Conservation (phyloP, 2,888 invertebrate genomes). For the Cheilosia scutellata region DNA sequence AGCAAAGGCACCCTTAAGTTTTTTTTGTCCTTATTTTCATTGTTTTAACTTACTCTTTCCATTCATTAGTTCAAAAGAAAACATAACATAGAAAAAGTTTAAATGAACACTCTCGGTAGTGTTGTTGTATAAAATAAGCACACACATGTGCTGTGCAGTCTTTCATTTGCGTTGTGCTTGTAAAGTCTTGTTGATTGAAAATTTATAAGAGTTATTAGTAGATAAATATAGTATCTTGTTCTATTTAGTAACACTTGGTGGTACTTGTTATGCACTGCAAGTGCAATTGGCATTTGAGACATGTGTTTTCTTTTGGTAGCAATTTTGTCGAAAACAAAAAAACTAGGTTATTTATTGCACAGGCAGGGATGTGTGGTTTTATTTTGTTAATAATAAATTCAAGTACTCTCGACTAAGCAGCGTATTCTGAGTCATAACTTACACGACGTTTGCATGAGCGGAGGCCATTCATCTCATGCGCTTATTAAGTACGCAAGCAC, state of each 20-base stretch:
- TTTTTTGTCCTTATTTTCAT: background rate
- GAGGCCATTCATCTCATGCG: conserved; percentile 11
- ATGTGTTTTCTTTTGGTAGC: background rate
- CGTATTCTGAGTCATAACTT: conserved; percentile 1
- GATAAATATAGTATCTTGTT: conserved; percentile 52
- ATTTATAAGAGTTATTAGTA: conserved; percentile 20
- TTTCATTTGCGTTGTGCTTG: background rate
- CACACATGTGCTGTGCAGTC: conserved; percentile 33
- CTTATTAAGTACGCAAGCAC: background rate
- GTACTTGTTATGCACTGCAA: conserved; percentile 27
- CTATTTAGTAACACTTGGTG: conserved; percentile 49
- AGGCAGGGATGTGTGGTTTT: background rate
- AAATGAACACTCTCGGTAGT: conserved; percentile 29
- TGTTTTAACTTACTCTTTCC: conserved; percentile 20
- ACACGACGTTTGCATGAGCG: background rate
- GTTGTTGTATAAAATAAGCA: conserved; percentile 8
- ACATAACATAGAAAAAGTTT: conserved; percentile 37
- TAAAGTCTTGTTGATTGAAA: conserved; percentile 21
- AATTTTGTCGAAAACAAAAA: background rate
- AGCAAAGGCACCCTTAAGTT: background rate
- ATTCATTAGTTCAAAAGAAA: conserved; percentile 25
- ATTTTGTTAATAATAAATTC: background rate
- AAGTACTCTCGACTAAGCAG: background rate
- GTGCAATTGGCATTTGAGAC: conserved; percentile 14
- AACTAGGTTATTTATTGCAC: background rate